Conservation (phyloP, 2,113 vertebrate species). For the Lamprotornis superbus region DNA sequence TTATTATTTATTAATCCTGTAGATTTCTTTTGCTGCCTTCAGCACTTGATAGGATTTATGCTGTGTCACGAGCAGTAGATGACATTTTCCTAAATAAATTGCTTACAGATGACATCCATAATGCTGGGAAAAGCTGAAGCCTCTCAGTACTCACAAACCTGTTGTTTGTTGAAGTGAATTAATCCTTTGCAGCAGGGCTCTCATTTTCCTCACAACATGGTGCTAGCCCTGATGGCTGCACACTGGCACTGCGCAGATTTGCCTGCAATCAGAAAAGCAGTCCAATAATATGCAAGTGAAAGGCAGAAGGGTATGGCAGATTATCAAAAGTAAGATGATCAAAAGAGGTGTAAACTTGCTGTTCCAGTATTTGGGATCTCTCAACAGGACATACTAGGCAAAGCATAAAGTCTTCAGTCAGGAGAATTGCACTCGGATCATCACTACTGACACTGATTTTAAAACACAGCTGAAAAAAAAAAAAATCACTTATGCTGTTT, state of each 20-base stretch:
- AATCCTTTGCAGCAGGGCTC: slow-evolving; percentile 13
- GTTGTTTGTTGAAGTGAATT: neutral
- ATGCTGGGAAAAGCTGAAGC: neutral
- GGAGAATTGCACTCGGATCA: neutral
- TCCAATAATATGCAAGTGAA: neutral
- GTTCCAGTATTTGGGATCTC: neutral
- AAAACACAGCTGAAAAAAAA: neutral
- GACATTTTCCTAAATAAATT: neutral
- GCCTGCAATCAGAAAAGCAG: neutral
- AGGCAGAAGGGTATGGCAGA: neutral
- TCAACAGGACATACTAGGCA: neutral
- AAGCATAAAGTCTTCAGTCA: neutral
- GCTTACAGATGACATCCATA: neutral
- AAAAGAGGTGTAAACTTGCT: neutral
- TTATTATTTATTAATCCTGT: slow-evolving; percentile 4
- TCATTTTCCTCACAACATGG: slow-evolving; percentile 18
- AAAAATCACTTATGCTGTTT: neutral
- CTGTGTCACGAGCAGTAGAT: neutral
- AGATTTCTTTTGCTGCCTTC: neutral
- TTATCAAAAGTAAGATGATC: neutral
- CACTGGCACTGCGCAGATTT: neutral
- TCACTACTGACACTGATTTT: neutral
- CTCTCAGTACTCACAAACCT: neutral
- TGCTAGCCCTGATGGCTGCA: neutral
- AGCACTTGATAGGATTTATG: neutral